Conservation (phyloP, 2,113 vertebrate genomes). For the Microcebus griseorufus region DNA sequence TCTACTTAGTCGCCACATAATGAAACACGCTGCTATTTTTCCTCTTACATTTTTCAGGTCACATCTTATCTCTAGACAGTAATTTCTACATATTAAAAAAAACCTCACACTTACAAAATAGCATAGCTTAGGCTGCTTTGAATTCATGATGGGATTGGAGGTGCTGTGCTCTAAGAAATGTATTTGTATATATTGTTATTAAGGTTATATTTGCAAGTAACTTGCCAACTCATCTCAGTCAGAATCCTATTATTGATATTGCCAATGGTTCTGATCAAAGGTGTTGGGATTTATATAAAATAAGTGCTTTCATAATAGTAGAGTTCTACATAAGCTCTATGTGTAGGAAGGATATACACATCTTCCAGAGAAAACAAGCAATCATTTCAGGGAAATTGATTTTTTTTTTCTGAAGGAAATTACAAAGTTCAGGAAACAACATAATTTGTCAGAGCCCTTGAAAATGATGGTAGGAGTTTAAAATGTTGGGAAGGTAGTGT, state of each 20-base stretch:
- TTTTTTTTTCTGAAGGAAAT: conserved; percentile 6
- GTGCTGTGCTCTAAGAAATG: not conserved
- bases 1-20: not conserved
- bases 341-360: not conserved
- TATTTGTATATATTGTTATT: conserved; percentile 5
- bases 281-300: conserved; percentile 53
- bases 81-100: not conserved
- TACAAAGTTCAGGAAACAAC: not conserved
- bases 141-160: conserved; percentile 10
- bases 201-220: conserved; percentile 22
- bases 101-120: not conserved
- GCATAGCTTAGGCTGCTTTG: not conserved
- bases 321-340: not conserved
- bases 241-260: conserved; percentile 55
- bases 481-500: not conserved
- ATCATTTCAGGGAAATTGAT: not conserved
- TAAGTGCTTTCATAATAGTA: not conserved
- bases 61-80: not conserved
- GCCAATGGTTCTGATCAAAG: conserved; percentile 32
- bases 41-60: not conserved
- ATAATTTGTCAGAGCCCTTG: not conserved
- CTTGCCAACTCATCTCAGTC: not conserved
- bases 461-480: not conserved
- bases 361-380: conserved; percentile 21
- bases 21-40: conserved; percentile 10